Percentiles rank a stretch among this genome's conserved stretches.
These are phyloP conservation scores for Proctacanthus coquilletti DNA, from an alignment of 1,140 invertebrate genomes.

Conservation along the genomic window DNA sequence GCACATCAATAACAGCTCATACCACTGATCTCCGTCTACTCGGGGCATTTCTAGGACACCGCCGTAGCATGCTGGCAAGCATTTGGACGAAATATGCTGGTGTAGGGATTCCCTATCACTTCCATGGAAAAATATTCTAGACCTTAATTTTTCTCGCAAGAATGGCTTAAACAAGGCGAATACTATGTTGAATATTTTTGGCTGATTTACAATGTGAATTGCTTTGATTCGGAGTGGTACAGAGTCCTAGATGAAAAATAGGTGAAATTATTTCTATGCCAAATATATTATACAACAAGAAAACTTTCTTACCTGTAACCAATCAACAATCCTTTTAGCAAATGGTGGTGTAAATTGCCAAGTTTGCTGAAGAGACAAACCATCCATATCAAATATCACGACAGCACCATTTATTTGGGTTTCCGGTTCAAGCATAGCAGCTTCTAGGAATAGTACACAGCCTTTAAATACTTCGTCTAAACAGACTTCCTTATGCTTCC, in stretches of 20 bases:
- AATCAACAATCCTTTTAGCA: constrained; percentile 66
- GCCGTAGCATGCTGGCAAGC: constrained; percentile 60
- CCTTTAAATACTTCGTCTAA: constrained; percentile 72
- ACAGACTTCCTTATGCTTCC: constrained; percentile 63
- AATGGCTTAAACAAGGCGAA: constrained; percentile 79
- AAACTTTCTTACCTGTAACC: constrained; percentile 38
- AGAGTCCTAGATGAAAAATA: constrained; percentile 40
- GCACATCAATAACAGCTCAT: constrained; percentile 48
- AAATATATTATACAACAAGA: background rate
- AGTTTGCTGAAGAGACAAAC: constrained; percentile 58
- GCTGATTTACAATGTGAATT: constrained; percentile 76
- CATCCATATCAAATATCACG: constrained; percentile 74
- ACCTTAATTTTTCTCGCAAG: constrained; percentile 56
- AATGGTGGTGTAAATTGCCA: constrained; percentile 71
- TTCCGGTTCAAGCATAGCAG: constrained; percentile 60
- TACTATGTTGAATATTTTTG: constrained; percentile 74
- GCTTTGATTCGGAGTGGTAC: constrained; percentile 70
- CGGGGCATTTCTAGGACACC: constrained; percentile 50
- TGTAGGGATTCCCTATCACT: constrained; percentile 65
- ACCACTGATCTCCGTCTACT: constrained; percentile 53
- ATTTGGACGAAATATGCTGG: constrained; percentile 59
- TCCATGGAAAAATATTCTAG: constrained; percentile 67
- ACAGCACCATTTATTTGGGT: constrained; percentile 60
- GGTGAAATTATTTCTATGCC: constrained; percentile 3
- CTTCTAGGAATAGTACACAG: constrained; percentile 60